Evolutionary conservation across 1,140 invertebrate species (phyloP), one percentile per base, ranked within the genome.

Genomic region (Rhopalosiphum maidis): DNA sequence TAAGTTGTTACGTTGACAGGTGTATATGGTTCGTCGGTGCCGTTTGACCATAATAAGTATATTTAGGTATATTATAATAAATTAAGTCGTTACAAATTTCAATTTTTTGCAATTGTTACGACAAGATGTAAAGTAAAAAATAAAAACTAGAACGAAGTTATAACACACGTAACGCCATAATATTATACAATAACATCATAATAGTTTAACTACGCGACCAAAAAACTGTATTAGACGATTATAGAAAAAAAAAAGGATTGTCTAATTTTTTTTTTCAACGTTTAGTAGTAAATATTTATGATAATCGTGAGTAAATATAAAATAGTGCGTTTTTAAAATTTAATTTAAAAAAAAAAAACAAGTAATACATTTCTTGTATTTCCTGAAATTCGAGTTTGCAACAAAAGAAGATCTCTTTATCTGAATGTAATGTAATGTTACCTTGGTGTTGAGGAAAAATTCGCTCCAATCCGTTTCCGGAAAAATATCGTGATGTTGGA

Each of bases 401-500:
- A 18, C 30, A 68, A n/a, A 77, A n/a, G n/a, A 77, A 35, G 5
- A n/a, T n/a, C 30, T 18, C 1, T 30, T 8, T 60, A 60, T 60
- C 8, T 60, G 25, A 9, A 30, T 5, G 4, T 5, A 68, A n/a
- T 77, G 30, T 77, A 2, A 55, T 95, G 95, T 95, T 95, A 97
- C 97, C 95, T 96, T 97, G 54, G 97, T 96, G 93, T 98, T 98
- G 22, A 97, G 96, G 94, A 98, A 97, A 95, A 98, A 98, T 95
- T 98, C 97, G 94, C 96, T 96, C 96, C 98, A 98, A 46, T 97
- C 96, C 11, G 97, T 97, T 94, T 97, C 96, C 0, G 97, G 96
- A 95, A 98, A 98, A 46, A 97, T 96, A 93, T 97, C 96, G 94
- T 96, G 96, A 22, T 96, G 95, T 92, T 94, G 94, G 41, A 96